A percentile compares a stretch with the other conserved stretches of the same genome.
Evolutionary conservation across 2,888 invertebrate species (phyloP).

Genomic region (Andrena bucephala): DNA sequence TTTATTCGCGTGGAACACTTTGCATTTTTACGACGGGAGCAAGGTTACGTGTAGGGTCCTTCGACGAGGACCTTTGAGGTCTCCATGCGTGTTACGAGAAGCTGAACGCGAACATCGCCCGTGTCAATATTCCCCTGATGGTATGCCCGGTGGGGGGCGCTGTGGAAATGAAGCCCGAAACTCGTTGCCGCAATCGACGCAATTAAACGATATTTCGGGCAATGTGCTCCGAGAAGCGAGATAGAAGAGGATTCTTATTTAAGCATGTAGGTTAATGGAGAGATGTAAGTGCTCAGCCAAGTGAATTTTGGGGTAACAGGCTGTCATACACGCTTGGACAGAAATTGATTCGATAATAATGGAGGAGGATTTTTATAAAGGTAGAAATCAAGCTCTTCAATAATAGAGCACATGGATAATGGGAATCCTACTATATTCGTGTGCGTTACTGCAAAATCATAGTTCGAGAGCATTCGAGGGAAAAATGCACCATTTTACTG

Average conservation of each 20-base stretch:
- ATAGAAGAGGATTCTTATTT: not conserved
- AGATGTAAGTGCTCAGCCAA: too few species aligned
- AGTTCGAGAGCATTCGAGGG: not conserved
- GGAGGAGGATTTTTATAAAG: too few species aligned
- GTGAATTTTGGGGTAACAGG: too few species aligned
- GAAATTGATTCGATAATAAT: too few species aligned
- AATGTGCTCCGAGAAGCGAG: not conserved
- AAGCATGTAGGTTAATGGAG: too few species aligned
- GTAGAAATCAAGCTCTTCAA: too few species aligned
- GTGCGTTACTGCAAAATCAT: not conserved
- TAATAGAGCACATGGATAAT: too few species aligned
- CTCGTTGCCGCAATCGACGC: not conserved
- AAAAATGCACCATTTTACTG: not conserved
- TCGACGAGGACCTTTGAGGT: slow-evolving; percentile 69
- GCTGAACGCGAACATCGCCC: slow-evolving; percentile 34
- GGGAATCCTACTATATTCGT: not conserved
- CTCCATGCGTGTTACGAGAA: slow-evolving; percentile 53
- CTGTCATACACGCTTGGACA: too few species aligned
- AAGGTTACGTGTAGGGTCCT: slow-evolving; percentile 69
- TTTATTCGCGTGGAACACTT: slow-evolving; percentile 78
- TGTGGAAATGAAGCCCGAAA: slow-evolving; percentile 24
- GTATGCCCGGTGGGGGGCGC: slow-evolving; percentile 35
- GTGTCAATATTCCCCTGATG: slow-evolving; percentile 45
- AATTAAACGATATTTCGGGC: slow-evolving; percentile 1
- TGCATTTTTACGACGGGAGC: slow-evolving; percentile 79